Percentiles rank a stretch among this genome's conserved stretches.
phyloP scores from a whole-genome alignment of 2,888 invertebrate genomes.

The Leucoma salicis region DNA sequence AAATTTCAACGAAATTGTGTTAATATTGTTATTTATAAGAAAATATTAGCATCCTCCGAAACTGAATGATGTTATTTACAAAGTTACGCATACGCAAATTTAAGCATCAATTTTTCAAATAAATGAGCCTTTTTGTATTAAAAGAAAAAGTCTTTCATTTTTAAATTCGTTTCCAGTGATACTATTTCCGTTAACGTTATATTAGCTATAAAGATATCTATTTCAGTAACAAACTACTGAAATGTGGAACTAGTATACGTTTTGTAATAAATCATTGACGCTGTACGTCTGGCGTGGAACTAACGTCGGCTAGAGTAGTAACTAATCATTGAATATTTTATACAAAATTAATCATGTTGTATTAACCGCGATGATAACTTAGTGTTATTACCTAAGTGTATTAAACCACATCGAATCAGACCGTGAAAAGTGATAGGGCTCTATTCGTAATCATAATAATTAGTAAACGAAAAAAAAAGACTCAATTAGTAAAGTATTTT shows the following conservation, averaged over 20 bases:
- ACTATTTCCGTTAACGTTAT: conserved; percentile 5
- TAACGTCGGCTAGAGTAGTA: conserved; percentile 10
- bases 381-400: too few relatives aligned
- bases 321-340: conserved; percentile 30
- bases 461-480: too few relatives aligned
- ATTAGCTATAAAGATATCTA: conserved; percentile 2
- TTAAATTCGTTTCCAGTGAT: conserved; percentile 2
- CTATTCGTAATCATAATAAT: too few relatives aligned
- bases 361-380: too few relatives aligned
- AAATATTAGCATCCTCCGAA: too few relatives aligned
- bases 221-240: neutral
- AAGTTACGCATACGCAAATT: neutral
- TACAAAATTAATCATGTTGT: conserved; percentile 21
- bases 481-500: too few relatives aligned
- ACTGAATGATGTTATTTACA: too few relatives aligned
- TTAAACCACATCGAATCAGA: too few relatives aligned
- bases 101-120: neutral
- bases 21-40: too few relatives aligned
- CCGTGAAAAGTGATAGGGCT: too few relatives aligned
- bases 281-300: conserved; percentile 20
- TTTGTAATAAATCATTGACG: conserved; percentile 22
- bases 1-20: too few relatives aligned
- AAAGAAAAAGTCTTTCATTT: conserved; percentile 1
- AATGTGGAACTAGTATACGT: neutral
- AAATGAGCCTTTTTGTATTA: conserved; percentile 2